A percentile compares a stretch with the other conserved stretches of the same genome.
phyloP scores from a whole-genome alignment of 2,888 invertebrate genomes.

The Oegoconia quadripuncta region DNA sequence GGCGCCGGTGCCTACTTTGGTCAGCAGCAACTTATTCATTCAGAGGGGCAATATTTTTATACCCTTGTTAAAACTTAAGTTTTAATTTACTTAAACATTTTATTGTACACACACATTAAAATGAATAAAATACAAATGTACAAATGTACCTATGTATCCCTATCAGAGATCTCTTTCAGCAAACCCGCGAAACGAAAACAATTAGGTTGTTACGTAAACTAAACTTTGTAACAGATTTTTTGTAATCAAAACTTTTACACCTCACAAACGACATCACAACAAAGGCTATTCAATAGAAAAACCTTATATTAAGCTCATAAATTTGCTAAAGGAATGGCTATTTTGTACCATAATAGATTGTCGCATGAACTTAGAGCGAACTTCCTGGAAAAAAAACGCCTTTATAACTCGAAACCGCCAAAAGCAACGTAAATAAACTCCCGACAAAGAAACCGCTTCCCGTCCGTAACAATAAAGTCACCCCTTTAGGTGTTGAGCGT shows the following conservation, averaged over 20 bases:
- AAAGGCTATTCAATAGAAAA: background rate
- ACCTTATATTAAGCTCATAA: background rate
- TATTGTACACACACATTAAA: background rate
- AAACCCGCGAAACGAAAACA: too few species aligned
- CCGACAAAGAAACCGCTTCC: slow-evolving; percentile 12
- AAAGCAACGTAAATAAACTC: slow-evolving; percentile 14
- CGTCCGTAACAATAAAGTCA: slow-evolving; percentile 11
- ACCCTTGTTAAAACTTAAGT: too few species aligned
- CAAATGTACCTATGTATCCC: too few species aligned
- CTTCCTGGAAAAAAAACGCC: slow-evolving; percentile 1
- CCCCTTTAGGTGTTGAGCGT: slow-evolving; percentile 6
- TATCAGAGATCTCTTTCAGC: too few species aligned
- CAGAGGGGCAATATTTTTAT: too few species aligned
- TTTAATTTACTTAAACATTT: background rate
- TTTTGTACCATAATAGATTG: background rate
- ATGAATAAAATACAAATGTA: too few species aligned
- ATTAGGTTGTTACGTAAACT: too few species aligned
- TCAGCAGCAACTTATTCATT: too few species aligned
- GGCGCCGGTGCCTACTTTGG: too few species aligned
- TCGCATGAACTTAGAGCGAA: background rate
- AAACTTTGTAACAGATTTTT: too few species aligned
- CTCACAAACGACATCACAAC: too few species aligned
- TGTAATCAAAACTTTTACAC: too few species aligned
- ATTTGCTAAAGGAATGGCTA: background rate
- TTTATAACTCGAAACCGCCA: slow-evolving; percentile 5